Evolutionary conservation across 2,113 vertebrate genomes (phyloP).

Genomic region (Macrotus californicus): DNA sequence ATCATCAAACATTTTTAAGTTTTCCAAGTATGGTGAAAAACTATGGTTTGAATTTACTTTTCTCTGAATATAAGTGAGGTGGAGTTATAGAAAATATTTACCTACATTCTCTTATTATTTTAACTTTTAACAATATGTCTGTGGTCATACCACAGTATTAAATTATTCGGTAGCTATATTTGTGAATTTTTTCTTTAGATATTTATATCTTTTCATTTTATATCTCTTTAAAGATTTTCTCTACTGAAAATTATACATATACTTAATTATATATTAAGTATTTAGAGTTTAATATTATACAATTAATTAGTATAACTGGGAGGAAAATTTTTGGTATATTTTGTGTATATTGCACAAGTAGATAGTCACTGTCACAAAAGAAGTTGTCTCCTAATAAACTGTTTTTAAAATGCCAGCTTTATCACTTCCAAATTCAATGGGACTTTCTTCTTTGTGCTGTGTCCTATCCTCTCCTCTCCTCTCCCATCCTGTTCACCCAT

Average conservation of each 20-base stretch:
- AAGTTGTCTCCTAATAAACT: background rate
- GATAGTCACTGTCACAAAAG: background rate
- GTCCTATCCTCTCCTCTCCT: background rate
- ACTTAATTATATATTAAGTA: background rate
- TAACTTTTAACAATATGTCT: background rate
- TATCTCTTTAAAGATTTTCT: background rate
- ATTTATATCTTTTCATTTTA: background rate
- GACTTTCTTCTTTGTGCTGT: background rate
- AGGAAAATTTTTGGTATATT: background rate
- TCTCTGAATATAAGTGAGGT: background rate
- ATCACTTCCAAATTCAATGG: background rate
- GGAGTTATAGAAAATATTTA: background rate
- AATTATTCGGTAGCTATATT: background rate
- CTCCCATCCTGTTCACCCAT: background rate
- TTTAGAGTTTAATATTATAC: background rate
- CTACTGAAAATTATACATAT: background rate
- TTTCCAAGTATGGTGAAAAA: background rate
- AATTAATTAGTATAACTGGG: background rate
- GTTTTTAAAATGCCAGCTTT: background rate
- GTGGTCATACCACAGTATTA: background rate
- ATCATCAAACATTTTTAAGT: background rate
- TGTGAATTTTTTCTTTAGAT: background rate
- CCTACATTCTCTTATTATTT: background rate
- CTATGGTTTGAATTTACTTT: background rate
- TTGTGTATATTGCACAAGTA: background rate